Evolutionary conservation across 2,797 vertebrate genomes (phyloP).

Genomic region (Xenops minutus): DNA sequence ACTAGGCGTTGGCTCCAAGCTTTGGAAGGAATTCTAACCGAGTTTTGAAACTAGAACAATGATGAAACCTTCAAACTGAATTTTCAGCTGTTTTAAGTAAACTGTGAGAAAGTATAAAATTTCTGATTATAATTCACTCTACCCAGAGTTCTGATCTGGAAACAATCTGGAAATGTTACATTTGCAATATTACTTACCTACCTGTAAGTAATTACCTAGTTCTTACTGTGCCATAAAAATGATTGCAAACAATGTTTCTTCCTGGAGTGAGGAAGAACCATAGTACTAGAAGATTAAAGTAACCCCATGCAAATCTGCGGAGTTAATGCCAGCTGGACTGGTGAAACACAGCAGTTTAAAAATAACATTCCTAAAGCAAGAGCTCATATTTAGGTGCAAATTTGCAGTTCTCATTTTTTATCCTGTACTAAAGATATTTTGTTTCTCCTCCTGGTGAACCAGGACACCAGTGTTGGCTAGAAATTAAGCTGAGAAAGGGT

Average conservation of each 20-base stretch:
- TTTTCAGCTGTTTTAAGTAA: constrained; percentile 41
- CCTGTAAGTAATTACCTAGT: not conserved
- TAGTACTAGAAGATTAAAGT: not conserved
- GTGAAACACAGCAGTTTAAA: not conserved
- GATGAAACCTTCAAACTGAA: constrained; percentile 47
- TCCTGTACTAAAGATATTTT: not conserved
- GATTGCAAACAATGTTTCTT: constrained; percentile 8
- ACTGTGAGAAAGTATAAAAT: not conserved
- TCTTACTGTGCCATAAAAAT: not conserved
- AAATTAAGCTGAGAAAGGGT: not conserved
- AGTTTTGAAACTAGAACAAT: too few relatives aligned
- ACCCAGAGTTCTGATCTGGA: not conserved
- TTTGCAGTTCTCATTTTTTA: not conserved
- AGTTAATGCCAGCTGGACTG: constrained; percentile 1
- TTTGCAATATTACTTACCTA: constrained; percentile 14
- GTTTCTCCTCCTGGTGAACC: not conserved
- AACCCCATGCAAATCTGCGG: not conserved
- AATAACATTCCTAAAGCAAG: not conserved
- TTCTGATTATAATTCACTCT: constrained; percentile 24
- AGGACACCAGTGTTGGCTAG: not conserved
- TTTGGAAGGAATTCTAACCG: too few relatives aligned
- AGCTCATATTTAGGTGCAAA: not conserved
- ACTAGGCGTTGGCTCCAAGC: too few relatives aligned
- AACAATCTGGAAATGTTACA: constrained; percentile 15
- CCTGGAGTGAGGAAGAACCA: not conserved